phyloP scores from a whole-genome alignment of 2,113 vertebrate genomes.

The Myotis yumanensis region DNA sequence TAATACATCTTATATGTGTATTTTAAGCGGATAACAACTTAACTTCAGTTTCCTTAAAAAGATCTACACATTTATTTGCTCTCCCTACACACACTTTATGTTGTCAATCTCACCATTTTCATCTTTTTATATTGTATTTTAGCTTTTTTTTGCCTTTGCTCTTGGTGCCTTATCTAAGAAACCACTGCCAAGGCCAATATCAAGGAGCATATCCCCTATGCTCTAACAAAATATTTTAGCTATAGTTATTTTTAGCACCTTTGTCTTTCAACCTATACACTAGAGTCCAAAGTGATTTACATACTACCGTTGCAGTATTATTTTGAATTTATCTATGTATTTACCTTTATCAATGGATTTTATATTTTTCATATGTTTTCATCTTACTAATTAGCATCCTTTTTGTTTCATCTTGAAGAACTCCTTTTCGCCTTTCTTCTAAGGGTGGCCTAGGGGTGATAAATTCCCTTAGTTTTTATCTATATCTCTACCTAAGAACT shows the following conservation, averaged over 20 bases:
- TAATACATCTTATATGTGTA: neutral
- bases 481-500: neutral
- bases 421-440: neutral
- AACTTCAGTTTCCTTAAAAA: neutral
- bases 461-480: neutral
- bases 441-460: neutral
- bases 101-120: neutral
- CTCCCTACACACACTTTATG: neutral
- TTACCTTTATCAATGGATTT: neutral
- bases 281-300: neutral
- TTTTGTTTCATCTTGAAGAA: slow-evolving; percentile 6
- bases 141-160: too few species aligned
- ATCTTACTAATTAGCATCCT: neutral
- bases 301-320: neutral
- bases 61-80: neutral
- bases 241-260: neutral
- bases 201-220: too few species aligned
- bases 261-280: neutral
- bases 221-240: neutral
- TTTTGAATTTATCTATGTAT: neutral
- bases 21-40: neutral
- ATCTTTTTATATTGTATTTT: neutral
- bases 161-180: too few species aligned
- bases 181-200: too few species aligned
- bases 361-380: neutral